Evolutionary conservation across 2,888 invertebrate species (phyloP), one percentile per base, ranked within the genome.

Genomic region (Eulithis testata): DNA sequence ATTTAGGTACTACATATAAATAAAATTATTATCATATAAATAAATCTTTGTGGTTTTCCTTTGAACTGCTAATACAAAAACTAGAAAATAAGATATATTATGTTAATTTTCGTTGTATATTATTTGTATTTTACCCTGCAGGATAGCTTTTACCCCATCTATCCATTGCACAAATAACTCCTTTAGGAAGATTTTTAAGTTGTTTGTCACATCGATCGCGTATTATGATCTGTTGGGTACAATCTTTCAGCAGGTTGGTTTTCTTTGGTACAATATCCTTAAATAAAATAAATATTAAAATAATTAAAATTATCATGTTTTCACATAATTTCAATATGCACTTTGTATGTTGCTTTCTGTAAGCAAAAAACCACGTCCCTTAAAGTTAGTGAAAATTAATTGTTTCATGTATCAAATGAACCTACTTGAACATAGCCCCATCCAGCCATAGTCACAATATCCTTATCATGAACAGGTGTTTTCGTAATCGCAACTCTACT

Each of bases 161-260:
- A 11, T 54, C 21, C 0, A 60, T 62, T 8, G 63, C 69, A 55
- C 68, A 70, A 27, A 67, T 51, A 6, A 56, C 9, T 2, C 70
- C 68, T 4, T 12, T 11, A 6, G 68, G 70, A 12, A 67, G 21
- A 2, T 8, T 0, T 5, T 40, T 47, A 21, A 65, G 27, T 45
- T 55, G 31, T n/a, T 63, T 36, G 8, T 21, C 11, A 54, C 68
- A 68, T 11, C 11, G 21, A 5, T 14, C 3, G 6, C 43, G 54
- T 8, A 54, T 27, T 11, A 52, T 47, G 4, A 69, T 37, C 31
- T 37, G 3, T 44, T 44, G 44, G n/a, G 44, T 44, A n/a, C n/a
- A n/a, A 3, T 44, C 8, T 44, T 44, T 44, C 9, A 44, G n/a
- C n/a, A 44, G 11, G n/a, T 44, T 44, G 3, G 44, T 44, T 44